Evolutionary conservation across 2,888 invertebrate species (phyloP).

Genomic region (Reticulitermes lucifugus): DNA sequence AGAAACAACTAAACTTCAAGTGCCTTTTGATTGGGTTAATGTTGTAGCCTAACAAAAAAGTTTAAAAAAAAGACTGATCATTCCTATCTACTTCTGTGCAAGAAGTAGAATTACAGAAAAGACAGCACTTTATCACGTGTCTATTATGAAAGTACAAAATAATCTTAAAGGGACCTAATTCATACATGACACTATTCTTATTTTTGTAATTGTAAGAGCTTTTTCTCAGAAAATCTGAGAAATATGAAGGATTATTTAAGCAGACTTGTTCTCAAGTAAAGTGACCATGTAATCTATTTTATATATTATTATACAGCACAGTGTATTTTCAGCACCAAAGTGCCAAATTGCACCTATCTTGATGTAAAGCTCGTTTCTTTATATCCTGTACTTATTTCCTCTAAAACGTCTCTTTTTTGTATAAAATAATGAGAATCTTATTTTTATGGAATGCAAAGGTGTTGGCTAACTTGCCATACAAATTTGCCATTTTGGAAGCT

Average conservation of each 20-base stretch:
- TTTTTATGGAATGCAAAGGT: constrained; percentile 39
- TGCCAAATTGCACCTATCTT: constrained; percentile 47
- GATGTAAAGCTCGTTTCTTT: constrained; percentile 30
- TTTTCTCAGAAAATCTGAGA: neutral
- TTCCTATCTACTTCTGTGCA: neutral
- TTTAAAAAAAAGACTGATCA: neutral
- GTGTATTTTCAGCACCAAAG: constrained; percentile 32
- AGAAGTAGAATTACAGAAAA: constrained; percentile 23
- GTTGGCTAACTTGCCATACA: constrained; percentile 18
- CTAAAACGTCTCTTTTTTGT: constrained; percentile 42
- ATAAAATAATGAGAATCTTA: constrained; percentile 29
- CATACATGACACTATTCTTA: constrained; percentile 1
- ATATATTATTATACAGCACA: constrained; percentile 31
- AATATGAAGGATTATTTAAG: neutral
- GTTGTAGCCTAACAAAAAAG: neutral
- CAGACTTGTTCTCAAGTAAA: constrained; percentile 12
- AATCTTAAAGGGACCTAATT: neutral
- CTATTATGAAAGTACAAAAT: constrained; percentile 27
- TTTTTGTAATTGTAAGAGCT: constrained; percentile 5
- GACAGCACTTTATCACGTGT: neutral
- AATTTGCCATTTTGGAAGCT: constrained; percentile 50
- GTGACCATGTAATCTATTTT: constrained; percentile 19
- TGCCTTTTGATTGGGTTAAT: constrained; percentile 28
- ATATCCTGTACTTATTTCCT: constrained; percentile 41
- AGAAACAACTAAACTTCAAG: constrained; percentile 5